Evolutionary conservation across 2,113 vertebrate genomes (phyloP).

Genomic region (Neolamprologus brichardi): DNA sequence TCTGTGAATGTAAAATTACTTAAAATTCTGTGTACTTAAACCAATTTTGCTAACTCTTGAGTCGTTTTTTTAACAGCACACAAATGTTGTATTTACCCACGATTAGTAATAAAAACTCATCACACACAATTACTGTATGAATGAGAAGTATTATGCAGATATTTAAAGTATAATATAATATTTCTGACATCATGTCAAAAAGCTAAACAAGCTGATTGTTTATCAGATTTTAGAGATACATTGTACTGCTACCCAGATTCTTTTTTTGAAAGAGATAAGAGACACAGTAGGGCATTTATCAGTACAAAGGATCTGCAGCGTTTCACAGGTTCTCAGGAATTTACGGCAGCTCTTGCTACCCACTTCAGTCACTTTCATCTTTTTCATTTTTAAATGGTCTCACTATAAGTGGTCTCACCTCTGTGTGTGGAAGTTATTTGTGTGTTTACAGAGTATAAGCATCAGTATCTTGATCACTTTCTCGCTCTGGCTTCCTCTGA

Average conservation of each 20-base stretch:
- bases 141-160: neutral
- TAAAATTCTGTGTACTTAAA: neutral
- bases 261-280: neutral
- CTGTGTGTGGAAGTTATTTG: neutral
- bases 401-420: neutral
- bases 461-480: neutral
- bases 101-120: neutral
- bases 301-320: neutral
- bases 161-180: neutral
- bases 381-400: neutral
- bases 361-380: neutral
- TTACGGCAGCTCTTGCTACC: neutral
- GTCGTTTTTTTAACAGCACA: neutral
- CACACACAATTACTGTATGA: neutral
- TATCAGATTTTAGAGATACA: neutral
- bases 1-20: neutral
- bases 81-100: neutral
- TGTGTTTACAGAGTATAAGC: neutral
- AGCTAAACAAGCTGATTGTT: neutral
- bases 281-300: neutral
- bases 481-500: neutral
- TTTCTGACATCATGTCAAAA: neutral
- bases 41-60: neutral
- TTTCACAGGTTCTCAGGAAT: neutral
- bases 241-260: neutral